A percentile compares a stretch with the other conserved stretches of the same genome.
These are phyloP conservation scores for Onychomys leucogaster DNA, from an alignment of 2,797 vertebrate genomes.

Conservation along the genomic window DNA sequence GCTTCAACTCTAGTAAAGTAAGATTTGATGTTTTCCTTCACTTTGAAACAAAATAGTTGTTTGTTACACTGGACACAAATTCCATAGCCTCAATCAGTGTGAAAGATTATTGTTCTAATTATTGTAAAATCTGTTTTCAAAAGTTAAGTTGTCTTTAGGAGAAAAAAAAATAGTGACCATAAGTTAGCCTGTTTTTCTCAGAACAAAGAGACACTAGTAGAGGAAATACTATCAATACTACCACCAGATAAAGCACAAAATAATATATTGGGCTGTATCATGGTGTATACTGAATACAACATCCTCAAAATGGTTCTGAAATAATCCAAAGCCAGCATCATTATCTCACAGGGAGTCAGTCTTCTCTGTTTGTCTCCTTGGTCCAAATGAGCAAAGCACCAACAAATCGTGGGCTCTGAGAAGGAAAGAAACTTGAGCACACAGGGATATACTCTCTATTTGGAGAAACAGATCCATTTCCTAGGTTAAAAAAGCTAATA, in stretches of 20 bases:
- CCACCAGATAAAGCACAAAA: background rate
- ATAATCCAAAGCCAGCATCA: slow-evolving; percentile 53
- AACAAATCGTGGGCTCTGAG: slow-evolving; percentile 12
- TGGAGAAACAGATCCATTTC: slow-evolving; percentile 49
- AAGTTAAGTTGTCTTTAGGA: background rate
- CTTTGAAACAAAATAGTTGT: background rate
- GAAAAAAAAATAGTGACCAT: background rate
- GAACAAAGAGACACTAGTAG: background rate
- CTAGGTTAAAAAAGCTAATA: background rate
- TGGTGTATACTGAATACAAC: background rate
- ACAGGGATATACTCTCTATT: background rate
- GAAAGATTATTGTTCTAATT: background rate
- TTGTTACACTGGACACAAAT: background rate
- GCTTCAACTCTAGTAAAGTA: background rate
- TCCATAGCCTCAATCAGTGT: background rate
- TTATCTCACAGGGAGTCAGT: slow-evolving; percentile 46
- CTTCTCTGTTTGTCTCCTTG: slow-evolving; percentile 10
- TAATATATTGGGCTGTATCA: background rate
- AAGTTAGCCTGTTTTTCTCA: background rate
- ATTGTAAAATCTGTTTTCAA: background rate
- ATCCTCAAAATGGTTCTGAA: slow-evolving; percentile 34
- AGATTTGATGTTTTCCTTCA: slow-evolving; percentile 18
- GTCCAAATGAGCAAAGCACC: background rate
- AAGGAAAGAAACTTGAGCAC: background rate
- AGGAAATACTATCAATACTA: background rate